phyloP scores from a whole-genome alignment of 2,888 invertebrate genomes.

The Sturmia bella region DNA sequence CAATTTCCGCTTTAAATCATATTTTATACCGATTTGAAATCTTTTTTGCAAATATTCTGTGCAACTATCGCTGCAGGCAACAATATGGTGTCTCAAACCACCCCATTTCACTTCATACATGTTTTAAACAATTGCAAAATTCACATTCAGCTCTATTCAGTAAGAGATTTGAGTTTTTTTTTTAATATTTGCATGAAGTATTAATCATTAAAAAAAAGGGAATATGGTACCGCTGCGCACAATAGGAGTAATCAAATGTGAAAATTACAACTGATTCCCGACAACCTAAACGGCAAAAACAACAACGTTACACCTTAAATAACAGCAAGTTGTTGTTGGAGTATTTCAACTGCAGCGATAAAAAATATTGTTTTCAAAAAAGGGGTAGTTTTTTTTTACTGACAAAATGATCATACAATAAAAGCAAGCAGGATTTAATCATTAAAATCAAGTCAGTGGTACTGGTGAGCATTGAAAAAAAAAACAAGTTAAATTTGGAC shows the following conservation, averaged over 20 bases:
- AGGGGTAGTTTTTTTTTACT: constrained; percentile 44
- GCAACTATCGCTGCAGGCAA: constrained; percentile 17
- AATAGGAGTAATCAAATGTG: constrained; percentile 61
- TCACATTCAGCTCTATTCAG: constrained; percentile 42
- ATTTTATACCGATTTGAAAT: constrained; percentile 36
- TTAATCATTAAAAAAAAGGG: constrained; percentile 57
- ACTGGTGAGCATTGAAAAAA: constrained; percentile 39
- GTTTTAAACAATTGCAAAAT: constrained; percentile 56
- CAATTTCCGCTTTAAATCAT: neutral
- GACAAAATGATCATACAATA: constrained; percentile 54
- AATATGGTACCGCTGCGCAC: constrained; percentile 47
- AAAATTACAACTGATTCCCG: constrained; percentile 52
- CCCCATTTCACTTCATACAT: constrained; percentile 20
- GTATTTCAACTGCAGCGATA: constrained; percentile 38
- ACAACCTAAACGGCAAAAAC: constrained; percentile 6
- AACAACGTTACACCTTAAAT: constrained; percentile 66
- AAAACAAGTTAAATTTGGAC: constrained; percentile 48
- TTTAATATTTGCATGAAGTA: constrained; percentile 69
- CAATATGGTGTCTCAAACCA: constrained; percentile 43
- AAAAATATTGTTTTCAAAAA: neutral
- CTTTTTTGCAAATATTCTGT: constrained; percentile 64
- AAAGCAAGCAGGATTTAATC: constrained; percentile 13
- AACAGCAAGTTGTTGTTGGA: constrained; percentile 71
- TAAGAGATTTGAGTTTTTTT: constrained; percentile 17
- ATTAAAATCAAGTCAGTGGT: constrained; percentile 56